Base-by-base conservation (phyloP, 2,113 vertebrate genomes). In the Meriones unguiculatus region DNA sequence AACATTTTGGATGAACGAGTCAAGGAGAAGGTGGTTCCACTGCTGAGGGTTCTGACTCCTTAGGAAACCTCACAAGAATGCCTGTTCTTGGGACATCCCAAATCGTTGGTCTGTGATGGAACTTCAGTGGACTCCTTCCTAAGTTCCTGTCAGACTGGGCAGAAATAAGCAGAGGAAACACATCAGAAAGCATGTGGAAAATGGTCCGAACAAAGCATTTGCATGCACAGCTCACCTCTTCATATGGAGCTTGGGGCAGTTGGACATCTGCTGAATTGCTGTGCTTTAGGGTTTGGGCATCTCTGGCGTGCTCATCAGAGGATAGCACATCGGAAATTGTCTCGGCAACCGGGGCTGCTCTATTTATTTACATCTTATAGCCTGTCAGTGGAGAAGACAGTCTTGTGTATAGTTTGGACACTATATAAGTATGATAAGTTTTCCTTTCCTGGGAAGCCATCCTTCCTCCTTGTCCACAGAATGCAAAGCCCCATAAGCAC, bases 1-100 rank as follows among this genome's bases (percentile, higher is more conserved):
- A 84, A 38, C 93, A 12, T 57, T 76, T 72, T 81, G 94, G 46
- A 30, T 52, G 87, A 50, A 81, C 95, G 93, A 97, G 15, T 97
- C 97, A 97, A 67, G 57, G 82, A n/a, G 64, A 96, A 5, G 4
- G 80, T 59, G 17, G 57, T 97, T 96, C 77, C 1, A 0, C 72
- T n/a, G 57, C 72, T 85, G 32, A 52, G 46, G 52, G 92, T 85
- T 59, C 77, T 8, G 5, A 81, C 57, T 86, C 87, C 20, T 81
- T 93, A 95, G 91, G 93, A 95, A 94, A 28, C 82, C 20, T 73
- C 72, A 73, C n/a, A 22, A n/a, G n/a, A 22, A 18, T 73, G 57
- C 15, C 89, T 86, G n/a, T 93, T 80, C 73, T 35, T 41, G 14
- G 28, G 46, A 28, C 9, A 52, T 95, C 96, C 62, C 77, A 59